Evolutionary conservation across 2,113 vertebrate species (phyloP), one percentile per base, ranked within the genome.

Genomic region (Aegotheles bennettii): DNA sequence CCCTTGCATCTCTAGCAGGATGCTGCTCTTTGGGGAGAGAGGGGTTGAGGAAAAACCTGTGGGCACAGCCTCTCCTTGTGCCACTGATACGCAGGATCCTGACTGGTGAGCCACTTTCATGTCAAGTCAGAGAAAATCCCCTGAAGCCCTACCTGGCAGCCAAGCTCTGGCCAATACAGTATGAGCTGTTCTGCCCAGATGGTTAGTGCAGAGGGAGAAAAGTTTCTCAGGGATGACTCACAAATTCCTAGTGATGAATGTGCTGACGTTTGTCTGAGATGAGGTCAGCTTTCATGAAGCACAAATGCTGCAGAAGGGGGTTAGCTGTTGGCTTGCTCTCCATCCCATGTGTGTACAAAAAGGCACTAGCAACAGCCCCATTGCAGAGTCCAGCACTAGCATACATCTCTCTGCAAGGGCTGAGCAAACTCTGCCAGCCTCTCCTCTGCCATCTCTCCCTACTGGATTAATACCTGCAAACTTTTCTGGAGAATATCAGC

Each of bases 221-320:
- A 16, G 50, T 68, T 93, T 95, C 56, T 50, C 76, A 87, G 51
- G 71, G 47, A 84, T 96, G 95, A 95, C 91, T 97, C 95, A 97
- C 76, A 90, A 63, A 95, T 96, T 96, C 96, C 93, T 89, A 36
- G 38, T 96, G 94, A 85, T 90, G 80, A 92, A 77, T 90, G 31
- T 86, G 76, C 76, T 93, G 89, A 94, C 75, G 86, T 90, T 96
- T 67, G 59, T 85, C 83, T 86, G 89, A 78, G 91, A 93, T 97
- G 94, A 97, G 91, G 68, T 96, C 94, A 97, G 69, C 80, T 75
- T 79, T 94, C 51, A 48, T 2, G 10, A 87, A 86, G 86, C 84
- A 57, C 3, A 3, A 16, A 56, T 83, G 67, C 68, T 87, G 33
- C 69, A 82, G 80, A 71, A 77, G 38, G 36, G 38, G 69, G 15